These are phyloP conservation scores for Diadema setosum DNA, from an alignment of 35 echinoderm and acorn worm genomes.

Conservation along the genomic window DNA sequence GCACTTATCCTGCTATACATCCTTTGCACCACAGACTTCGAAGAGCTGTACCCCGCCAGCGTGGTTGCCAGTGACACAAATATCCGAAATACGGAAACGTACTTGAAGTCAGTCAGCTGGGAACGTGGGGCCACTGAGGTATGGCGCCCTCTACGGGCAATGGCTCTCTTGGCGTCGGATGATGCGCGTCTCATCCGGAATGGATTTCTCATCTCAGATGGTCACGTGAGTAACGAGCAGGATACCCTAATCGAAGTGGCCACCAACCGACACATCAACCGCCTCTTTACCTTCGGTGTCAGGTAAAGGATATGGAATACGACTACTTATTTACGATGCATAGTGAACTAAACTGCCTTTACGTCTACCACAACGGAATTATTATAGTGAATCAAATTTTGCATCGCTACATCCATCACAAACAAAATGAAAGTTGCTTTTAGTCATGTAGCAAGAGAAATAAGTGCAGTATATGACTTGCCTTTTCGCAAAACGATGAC, in stretches of 20 bases:
- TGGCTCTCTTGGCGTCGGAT: conserved; percentile 34
- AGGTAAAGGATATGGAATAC: conserved; percentile 29
- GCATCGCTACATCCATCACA: no score
- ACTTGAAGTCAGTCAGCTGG: conserved; percentile 20
- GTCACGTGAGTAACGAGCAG: conserved; percentile 71
- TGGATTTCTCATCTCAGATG: conserved; percentile 77
- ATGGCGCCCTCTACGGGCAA: conserved; percentile 78
- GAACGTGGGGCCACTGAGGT: conserved; percentile 80
- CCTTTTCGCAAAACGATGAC: no score
- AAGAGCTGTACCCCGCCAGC: conserved; percentile 66
- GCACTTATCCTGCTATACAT: no score
- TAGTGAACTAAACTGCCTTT: no score
- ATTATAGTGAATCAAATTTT: no score
- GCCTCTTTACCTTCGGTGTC: conserved; percentile 49
- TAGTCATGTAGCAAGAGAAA: no score
- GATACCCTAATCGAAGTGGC: conserved; percentile 32
- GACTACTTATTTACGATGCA: no score
- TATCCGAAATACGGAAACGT: conserved; percentile 20
- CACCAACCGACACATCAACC: neutral
- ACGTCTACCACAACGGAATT: no score
- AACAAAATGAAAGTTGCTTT: no score
- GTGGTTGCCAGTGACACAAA: neutral
- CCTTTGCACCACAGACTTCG: conserved; percentile 44
- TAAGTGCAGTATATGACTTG: no score
- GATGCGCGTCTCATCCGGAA: conserved; percentile 34